Percentiles rank a stretch among this genome's conserved stretches.
Conservation (phyloP, 2,113 vertebrate species). For the Oreamnos americanus region DNA sequence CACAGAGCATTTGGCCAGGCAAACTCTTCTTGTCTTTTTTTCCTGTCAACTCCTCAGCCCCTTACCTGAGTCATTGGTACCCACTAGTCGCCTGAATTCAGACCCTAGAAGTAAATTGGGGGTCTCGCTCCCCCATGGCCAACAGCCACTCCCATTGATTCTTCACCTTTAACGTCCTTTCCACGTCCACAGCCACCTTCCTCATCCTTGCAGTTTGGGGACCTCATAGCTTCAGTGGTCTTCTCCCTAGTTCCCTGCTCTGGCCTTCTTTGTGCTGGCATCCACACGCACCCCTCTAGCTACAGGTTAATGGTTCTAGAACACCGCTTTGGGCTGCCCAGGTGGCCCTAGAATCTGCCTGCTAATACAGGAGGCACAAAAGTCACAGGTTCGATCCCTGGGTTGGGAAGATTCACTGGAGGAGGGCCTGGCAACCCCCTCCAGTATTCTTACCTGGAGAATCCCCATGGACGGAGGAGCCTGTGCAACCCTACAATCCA, state of each 20-base stretch:
- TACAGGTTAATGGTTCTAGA: conserved; percentile 4
- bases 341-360: neutral
- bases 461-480: neutral
- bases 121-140: neutral
- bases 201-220: too few relatives aligned
- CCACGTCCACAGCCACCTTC: neutral
- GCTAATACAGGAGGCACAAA: neutral
- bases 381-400: neutral
- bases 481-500: neutral
- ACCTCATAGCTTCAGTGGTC: neutral
- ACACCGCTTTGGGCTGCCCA: neutral
- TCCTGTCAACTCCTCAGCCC: neutral
- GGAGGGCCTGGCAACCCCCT: neutral
- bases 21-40: neutral
- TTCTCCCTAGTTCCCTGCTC: neutral
- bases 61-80: neutral
- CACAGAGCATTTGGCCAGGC: neutral
- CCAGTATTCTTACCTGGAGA: neutral
- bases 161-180: neutral
- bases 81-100: neutral
- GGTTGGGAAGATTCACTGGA: neutral
- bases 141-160: neutral
- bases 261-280: neutral
- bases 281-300: neutral
- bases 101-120: neutral